phyloP scores from a whole-genome alignment of 2,797 vertebrate genomes.

The Moxostoma hubbsi region DNA sequence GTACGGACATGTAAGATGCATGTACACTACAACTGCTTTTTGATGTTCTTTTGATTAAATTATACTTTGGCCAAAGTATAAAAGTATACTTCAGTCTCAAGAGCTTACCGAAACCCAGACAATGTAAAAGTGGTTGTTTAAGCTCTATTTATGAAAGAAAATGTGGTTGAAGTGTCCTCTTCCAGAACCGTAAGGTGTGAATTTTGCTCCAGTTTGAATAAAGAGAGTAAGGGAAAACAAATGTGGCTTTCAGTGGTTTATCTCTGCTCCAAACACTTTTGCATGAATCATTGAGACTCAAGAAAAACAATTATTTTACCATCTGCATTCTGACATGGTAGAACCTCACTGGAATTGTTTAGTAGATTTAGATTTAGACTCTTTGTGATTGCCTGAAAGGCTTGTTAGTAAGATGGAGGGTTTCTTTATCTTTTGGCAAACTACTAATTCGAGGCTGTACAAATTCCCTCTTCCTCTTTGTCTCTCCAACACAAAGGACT shows the following conservation, averaged over 20 bases:
- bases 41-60: too few species aligned
- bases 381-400: constrained; percentile 68
- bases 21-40: too few species aligned
- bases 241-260: neutral
- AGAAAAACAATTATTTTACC: constrained; percentile 28
- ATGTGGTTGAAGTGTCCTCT: neutral
- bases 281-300: neutral
- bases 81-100: too few species aligned
- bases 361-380: neutral
- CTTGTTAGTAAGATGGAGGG: constrained; percentile 63
- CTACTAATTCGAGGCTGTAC: constrained; percentile 71
- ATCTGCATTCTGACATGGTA: constrained; percentile 40
- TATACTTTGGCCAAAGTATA: too few species aligned
- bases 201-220: neutral
- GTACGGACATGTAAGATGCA: too few species aligned
- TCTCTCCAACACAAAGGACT: constrained; percentile 74
- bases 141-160: neutral
- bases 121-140: neutral
- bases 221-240: neutral
- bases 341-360: constrained; percentile 18
- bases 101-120: neutral
- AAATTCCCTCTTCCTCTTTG: constrained; percentile 62
- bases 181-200: neutral
- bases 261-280: too few species aligned
- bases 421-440: constrained; percentile 71